Evolutionary conservation across 2,113 vertebrate genomes (phyloP), one percentile per base, ranked within the genome.

Genomic region (Pampusana beccarii): DNA sequence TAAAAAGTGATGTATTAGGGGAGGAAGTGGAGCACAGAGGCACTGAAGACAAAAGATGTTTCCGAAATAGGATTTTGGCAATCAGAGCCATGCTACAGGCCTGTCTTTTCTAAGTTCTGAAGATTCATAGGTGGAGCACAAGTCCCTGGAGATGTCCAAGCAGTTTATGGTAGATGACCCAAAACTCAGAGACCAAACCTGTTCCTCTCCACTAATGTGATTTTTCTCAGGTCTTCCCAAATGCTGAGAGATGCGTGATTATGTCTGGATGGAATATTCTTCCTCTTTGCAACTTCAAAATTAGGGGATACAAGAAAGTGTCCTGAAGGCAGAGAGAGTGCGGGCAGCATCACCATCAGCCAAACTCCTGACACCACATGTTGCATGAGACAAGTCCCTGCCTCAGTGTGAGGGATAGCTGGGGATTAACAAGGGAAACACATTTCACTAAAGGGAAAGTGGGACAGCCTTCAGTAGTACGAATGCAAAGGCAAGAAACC

Each of bases 31-130:
- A 85, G 66, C 66, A 19, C 50, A 33, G 66, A 95, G 66, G 48
- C 56, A 81, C 44, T 42, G 70, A 95, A 89, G 73, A 86, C 38
- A 89, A 89, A 95, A 89, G 70, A 70, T 69, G 36, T 77, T 95
- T 90, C 82, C 90, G 81, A 90, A 94, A 79, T 67, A 18, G 48
- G 29, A 23, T 86, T 65, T 46, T 69, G 40, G 89, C 81, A 67
- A 36, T 48, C 3, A 61, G 15, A 86, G 13, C 38, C 42, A 34
- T 6, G 70, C 16, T 69, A 36, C 1, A 4, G 40, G 42, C 16
- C 62, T 93, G 70, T 17, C 28, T 95, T 84, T 86, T 53, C 31
- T 75, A 75, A 90, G 7, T 25, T 79, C 78, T 77, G 61, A 91
- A 79, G 44, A 75, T 65, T 87, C 53, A 71, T 61, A 91, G 66